Evolutionary conservation across 2,113 vertebrate genomes (phyloP).

Genomic region (Siniperca knerii): DNA sequence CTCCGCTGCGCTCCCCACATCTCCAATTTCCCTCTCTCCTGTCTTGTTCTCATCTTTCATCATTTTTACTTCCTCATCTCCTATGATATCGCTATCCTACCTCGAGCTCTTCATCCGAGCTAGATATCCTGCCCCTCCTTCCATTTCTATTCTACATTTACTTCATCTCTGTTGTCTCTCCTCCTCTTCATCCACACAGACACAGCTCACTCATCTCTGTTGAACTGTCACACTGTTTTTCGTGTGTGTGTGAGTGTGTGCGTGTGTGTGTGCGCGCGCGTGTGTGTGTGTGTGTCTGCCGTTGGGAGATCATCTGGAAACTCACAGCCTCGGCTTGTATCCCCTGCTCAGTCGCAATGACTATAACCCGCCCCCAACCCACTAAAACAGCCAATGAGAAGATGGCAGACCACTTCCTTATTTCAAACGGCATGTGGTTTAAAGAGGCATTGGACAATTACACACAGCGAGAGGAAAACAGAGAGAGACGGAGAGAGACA

Average conservation of each 20-base stretch:
- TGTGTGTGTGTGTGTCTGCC: conserved; percentile 8
- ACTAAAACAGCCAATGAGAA: conserved; percentile 77
- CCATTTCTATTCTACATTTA: conserved; percentile 33
- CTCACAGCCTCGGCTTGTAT: conserved; percentile 62
- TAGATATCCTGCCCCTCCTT: conserved; percentile 26
- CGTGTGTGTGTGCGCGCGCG: conserved; percentile 3
- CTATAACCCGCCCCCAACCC: conserved; percentile 63
- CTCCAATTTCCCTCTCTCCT: conserved; percentile 20
- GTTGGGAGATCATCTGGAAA: conserved; percentile 57
- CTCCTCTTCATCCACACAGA: conserved; percentile 56
- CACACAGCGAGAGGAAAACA: conserved; percentile 22
- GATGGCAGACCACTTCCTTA: conserved; percentile 70
- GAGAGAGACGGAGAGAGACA: conserved; percentile 6
- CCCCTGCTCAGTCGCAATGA: conserved; percentile 34
- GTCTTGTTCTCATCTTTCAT: conserved; percentile 20
- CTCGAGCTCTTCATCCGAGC: conserved; percentile 24
- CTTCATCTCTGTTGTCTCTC: conserved; percentile 39
- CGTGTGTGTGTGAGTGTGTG: conserved; percentile 12
- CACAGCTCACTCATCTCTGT: conserved; percentile 48
- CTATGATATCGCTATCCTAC: conserved; percentile 19
- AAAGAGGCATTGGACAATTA: conserved; percentile 76
- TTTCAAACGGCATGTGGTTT: conserved; percentile 72
- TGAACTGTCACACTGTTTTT: conserved; percentile 50
- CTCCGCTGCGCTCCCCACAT: conserved; percentile 20
- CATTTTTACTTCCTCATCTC: conserved; percentile 18